A percentile compares a stretch with the other conserved stretches of the same genome.
These are phyloP conservation scores for Panthera tigris DNA, from an alignment of 2,113 vertebrate species.

Conservation along the genomic window DNA sequence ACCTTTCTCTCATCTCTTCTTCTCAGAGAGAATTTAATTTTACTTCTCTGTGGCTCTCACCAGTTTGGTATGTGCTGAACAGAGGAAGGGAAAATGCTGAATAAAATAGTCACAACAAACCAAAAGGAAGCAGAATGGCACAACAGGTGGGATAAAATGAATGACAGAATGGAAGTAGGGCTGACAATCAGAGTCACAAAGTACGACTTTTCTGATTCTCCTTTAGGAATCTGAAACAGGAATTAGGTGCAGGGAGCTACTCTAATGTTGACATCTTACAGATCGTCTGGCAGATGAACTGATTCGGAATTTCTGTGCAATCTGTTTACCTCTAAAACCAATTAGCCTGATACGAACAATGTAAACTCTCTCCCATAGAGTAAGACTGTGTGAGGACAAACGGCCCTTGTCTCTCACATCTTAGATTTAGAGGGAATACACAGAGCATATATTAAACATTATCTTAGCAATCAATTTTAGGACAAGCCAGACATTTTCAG, in stretches of 20 bases:
- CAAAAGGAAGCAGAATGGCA: neutral
- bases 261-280: neutral
- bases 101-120: slow-evolving; percentile 17
- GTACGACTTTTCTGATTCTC: neutral
- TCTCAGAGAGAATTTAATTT: slow-evolving; percentile 74
- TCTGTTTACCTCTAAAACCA: neutral
- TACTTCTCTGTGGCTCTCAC: slow-evolving; percentile 79
- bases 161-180: neutral
- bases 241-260: neutral
- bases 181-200: neutral
- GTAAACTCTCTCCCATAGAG: neutral
- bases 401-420: neutral
- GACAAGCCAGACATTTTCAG: neutral
- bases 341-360: neutral
- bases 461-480: neutral
- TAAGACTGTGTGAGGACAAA: neutral
- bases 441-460: neutral
- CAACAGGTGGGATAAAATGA: neutral
- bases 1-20: slow-evolving; percentile 71
- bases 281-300: neutral
- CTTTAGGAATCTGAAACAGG: neutral
- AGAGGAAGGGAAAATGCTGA: slow-evolving; percentile 76
- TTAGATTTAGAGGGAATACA: neutral
- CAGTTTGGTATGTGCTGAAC: slow-evolving; percentile 77
- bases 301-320: neutral